Percentiles rank a stretch among this genome's conserved stretches.
Evolutionary conservation across 2,113 vertebrate species (phyloP).

Genomic region (Bucco capensis): DNA sequence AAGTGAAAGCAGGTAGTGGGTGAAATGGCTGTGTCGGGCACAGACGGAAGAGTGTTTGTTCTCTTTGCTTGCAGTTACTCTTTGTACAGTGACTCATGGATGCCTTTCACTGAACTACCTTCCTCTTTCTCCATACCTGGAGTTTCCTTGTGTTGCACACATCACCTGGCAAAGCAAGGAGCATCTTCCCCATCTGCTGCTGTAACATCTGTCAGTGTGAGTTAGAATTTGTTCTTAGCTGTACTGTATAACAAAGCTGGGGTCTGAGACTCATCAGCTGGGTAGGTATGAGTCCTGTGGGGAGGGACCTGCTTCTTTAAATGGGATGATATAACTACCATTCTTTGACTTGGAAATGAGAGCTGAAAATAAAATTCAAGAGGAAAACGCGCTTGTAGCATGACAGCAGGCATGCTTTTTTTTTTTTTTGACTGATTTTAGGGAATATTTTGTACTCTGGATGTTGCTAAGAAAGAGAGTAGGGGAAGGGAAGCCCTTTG

Average conservation of each 20-base stretch:
- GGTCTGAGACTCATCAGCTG: background rate
- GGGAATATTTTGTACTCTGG: background rate
- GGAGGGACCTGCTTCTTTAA: background rate
- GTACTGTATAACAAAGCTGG: background rate
- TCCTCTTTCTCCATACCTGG: background rate
- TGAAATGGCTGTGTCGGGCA: background rate
- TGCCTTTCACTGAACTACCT: background rate
- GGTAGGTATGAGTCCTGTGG: background rate
- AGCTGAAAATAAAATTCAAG: background rate
- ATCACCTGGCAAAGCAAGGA: background rate
- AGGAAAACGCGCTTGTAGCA: background rate
- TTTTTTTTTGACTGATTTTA: background rate
- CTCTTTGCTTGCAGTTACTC: background rate
- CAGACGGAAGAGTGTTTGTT: background rate
- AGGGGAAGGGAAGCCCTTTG: background rate
- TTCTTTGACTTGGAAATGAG: background rate
- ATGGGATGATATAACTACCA: background rate
- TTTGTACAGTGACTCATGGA: background rate
- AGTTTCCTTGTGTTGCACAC: background rate
- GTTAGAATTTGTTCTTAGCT: background rate
- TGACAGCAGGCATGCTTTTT: background rate
- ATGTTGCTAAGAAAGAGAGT: background rate
- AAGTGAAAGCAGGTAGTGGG: background rate
- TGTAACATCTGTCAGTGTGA: background rate
- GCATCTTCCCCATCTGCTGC: background rate